phyloP scores from a whole-genome alignment of 92 coral and sea anemone species.

The Palythoa grandiflora region DNA sequence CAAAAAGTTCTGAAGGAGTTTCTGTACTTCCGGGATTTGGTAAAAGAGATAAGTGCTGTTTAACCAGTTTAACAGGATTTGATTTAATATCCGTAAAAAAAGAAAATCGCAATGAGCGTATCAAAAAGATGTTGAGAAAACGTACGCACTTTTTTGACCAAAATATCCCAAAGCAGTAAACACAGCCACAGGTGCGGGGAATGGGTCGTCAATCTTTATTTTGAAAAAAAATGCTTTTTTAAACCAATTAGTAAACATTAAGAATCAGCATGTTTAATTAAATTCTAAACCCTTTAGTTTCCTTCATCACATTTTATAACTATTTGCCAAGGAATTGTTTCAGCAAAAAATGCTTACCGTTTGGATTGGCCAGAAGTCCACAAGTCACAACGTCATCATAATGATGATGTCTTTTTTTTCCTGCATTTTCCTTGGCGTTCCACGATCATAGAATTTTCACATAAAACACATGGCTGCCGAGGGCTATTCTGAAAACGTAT shows the following conservation, averaged over 20 bases:
- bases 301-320: background rate
- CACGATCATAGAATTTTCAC: background rate
- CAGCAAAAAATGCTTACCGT: background rate
- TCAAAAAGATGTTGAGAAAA: too few species aligned
- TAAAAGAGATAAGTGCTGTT: too few species aligned
- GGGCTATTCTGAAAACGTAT: background rate
- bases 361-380: background rate
- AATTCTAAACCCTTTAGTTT: background rate
- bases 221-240: background rate
- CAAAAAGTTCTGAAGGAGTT: too few species aligned
- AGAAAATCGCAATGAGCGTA: too few species aligned
- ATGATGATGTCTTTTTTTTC: background rate
- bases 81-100: too few species aligned
- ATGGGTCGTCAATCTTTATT: background rate
- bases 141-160: too few species aligned
- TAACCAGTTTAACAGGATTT: too few species aligned
- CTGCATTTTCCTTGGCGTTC: background rate
- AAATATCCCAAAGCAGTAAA: too few species aligned
- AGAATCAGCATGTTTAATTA: slow-evolving; percentile 2
- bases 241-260: background rate
- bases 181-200: too few species aligned
- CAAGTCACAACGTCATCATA: background rate
- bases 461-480: slow-evolving; percentile 10
- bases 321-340: background rate
- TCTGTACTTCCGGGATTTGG: too few species aligned